phyloP scores from a whole-genome alignment of 30 jellyfish, hydroid and myxozoan species.

The Nemopilema nomurai region DNA sequence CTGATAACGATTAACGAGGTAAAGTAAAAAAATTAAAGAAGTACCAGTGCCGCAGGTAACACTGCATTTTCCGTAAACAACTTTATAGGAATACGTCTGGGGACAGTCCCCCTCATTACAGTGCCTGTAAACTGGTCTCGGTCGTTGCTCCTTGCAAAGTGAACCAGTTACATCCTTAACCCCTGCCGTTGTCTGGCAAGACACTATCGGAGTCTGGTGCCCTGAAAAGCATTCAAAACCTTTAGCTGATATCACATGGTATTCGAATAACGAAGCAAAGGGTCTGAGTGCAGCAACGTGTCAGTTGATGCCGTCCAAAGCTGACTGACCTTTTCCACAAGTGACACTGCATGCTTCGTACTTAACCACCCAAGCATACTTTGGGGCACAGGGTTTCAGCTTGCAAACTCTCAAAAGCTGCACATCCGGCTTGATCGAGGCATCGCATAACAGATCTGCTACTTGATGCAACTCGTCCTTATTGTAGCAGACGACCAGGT shows the following conservation, averaged over 20 bases:
- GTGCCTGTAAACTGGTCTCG: conserved; percentile 2
- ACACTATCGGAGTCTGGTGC: conserved; percentile 5
- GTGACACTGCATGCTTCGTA: conserved; percentile 43
- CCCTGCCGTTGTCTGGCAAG: background rate
- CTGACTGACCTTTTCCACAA: conserved; percentile 64
- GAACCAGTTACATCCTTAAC: background rate
- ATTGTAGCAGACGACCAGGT: no score
- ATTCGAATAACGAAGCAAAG: no score
- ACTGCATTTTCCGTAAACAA: background rate
- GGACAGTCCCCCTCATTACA: conserved; percentile 80
- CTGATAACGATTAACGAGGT: no score
- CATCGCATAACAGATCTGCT: no score
- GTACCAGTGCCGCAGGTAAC: conserved; percentile 18
- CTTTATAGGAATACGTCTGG: conserved; percentile 49
- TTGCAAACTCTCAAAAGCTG: conserved; percentile 27
- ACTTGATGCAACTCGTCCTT: no score
- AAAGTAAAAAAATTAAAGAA: no score
- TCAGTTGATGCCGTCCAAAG: background rate
- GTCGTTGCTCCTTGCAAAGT: background rate
- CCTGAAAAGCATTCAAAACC: no score
- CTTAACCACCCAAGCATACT: conserved; percentile 27
- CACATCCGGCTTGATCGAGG: conserved; percentile 35
- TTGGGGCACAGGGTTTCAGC: conserved; percentile 40
- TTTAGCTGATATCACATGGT: no score
- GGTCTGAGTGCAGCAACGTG: no score